Conservation (phyloP, 2,797 vertebrate genomes). For the Meda fulgida region DNA sequence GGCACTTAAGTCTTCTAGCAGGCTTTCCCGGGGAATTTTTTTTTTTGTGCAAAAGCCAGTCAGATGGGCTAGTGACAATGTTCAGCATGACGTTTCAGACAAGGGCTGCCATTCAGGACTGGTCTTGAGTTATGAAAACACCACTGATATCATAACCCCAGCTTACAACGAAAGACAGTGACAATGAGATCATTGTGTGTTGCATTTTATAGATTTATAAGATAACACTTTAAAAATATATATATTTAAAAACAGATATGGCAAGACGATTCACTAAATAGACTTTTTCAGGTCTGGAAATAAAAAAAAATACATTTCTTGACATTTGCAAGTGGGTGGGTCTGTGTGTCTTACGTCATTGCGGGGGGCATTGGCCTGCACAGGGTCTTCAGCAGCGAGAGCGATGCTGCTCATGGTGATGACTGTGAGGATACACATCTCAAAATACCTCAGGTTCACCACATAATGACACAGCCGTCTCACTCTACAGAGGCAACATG, state of each 20-base stretch:
- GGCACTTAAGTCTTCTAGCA: background rate
- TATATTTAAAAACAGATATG: background rate
- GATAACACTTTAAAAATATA: background rate
- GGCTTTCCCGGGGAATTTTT: background rate
- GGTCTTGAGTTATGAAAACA: slow-evolving; percentile 44
- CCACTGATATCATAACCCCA: slow-evolving; percentile 5
- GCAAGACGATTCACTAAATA: background rate
- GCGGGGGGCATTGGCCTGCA: slow-evolving; percentile 85
- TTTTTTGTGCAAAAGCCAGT: background rate
- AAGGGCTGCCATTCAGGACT: slow-evolving; percentile 26
- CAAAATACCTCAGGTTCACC: slow-evolving; percentile 95
- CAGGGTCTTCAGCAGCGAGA: slow-evolving; percentile 93
- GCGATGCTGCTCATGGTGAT: slow-evolving; percentile 98
- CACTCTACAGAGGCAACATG: slow-evolving; percentile 78
- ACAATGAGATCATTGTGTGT: background rate
- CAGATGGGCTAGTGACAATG: slow-evolving; percentile 14
- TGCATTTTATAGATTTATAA: background rate
- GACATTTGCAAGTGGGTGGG: background rate
- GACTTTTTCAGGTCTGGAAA: no score
- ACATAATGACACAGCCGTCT: slow-evolving; percentile 93
- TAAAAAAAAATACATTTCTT: background rate
- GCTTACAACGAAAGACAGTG: no score
- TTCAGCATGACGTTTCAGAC: slow-evolving; percentile 33
- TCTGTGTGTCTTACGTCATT: slow-evolving; percentile 87
- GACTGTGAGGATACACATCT: slow-evolving; percentile 96